Evolutionary conservation across 2,888 invertebrate genomes (phyloP), one percentile per base, ranked within the genome.

Genomic region (Podotricha telesiphe): DNA sequence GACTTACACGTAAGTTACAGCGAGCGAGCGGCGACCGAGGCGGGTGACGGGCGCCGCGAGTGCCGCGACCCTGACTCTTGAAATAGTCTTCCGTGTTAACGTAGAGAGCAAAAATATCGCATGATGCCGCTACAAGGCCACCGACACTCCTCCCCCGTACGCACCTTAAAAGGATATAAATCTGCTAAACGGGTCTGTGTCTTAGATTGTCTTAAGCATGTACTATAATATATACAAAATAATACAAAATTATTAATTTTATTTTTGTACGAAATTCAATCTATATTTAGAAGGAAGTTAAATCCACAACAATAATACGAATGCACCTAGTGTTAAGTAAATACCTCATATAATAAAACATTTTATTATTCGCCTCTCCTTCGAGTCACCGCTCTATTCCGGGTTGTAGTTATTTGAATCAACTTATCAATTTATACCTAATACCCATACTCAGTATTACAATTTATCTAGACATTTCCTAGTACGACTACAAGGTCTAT

Each of bases 71-170:
- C 91, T 93, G 92, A 91, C 92, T 92, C 93, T 92, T 93, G 91
- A 93, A 93, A 93, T 93, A 93, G 93, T 91, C 93, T 92, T 93
- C 93, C 93, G 93, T 89, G 86, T 92, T 89, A 89, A 86, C 86
- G 86, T 79, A 78, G 86, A 86, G 86, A 86, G 89, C 89, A 85
- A 91, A 93, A 92, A 92, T 93, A 91, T 90, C 89, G 90, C 86
- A 89, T 89, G 89, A 90, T 89, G 88, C 85, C 81, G 86, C 79
- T 77, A 62, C 82, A 88, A 91, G 90, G 91, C 83, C 78, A 90
- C 84, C 78, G 77, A 78, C 77, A 76, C 80, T 77, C 75, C 83
- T 84, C 85, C 85, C 84, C 85, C 83, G 84, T 82, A 73, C 74
- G 75, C 71, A 73, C 86, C 87, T 78, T 84, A 85, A 82, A 83